Evolutionary conservation across 1,140 invertebrate species (phyloP), one percentile per base, ranked within the genome.

Genomic region (Colletes gigas): DNA sequence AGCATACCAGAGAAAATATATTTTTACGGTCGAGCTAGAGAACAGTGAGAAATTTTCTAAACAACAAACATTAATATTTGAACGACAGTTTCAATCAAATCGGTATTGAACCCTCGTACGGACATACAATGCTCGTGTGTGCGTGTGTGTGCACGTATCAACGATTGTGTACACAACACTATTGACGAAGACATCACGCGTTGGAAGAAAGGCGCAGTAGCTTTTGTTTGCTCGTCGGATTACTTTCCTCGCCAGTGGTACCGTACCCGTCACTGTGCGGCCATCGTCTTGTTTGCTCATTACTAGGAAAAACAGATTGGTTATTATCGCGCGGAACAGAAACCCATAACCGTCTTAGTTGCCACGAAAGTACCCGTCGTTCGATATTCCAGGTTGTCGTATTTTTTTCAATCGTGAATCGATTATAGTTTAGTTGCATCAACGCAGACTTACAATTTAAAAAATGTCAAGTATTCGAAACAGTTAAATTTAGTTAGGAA

Each of bases 151-250:
- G 30, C 47, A 79, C 50, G 30, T 47, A 75, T 21, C 8, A 39
- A 65, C 57, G 59, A 52, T 52, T 57, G 67, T 60, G 47, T 21
- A 54, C 47, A 71, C 57, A 12, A 30, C 17, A 39, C 30, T 54
- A 67, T 67, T 83, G 44, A 62, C 65, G 52, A 55, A 66, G 47
- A n/a, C n/a, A 65, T 81, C 30, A 54, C 41, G 55, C 50, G 63
- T 62, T 72, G 57, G 30, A 55, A 72, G 44, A 47, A 79, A 80
- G 71, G 57, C 52, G 50, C 54, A 50, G 66, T 30, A 17, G 70
- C 67, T 83, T 72, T 68, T 54, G 77, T 80, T 84, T 80, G 60
- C 41, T 19, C 65, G 66, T 75, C 60, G 59, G 60, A 84, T 80
- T 71, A 21, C 75, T 74, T 73, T 73, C 57, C 70, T 66, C n/a